These are phyloP conservation scores for Zootoca vivipara DNA, from an alignment of 2,113 vertebrate species.

Conservation along the genomic window DNA sequence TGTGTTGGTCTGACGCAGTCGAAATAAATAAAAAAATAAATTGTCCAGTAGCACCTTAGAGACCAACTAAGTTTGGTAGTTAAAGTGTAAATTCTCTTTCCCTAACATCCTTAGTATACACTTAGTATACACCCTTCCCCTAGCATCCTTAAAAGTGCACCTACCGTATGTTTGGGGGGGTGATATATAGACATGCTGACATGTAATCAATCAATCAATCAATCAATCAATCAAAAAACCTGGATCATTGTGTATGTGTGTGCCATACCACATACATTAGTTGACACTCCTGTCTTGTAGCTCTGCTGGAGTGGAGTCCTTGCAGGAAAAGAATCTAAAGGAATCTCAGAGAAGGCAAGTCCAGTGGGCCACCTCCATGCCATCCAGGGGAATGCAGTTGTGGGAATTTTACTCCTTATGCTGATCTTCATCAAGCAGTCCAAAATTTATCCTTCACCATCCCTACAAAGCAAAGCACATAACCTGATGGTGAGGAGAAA, in stretches of 20 bases:
- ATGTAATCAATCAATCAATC: background rate
- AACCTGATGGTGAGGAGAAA: background rate
- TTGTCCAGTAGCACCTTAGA: too few species aligned
- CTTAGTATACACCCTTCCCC: background rate
- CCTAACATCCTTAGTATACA: background rate
- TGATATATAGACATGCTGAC: background rate
- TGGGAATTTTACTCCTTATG: background rate
- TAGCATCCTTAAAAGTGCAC: background rate
- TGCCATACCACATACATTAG: too few species aligned
- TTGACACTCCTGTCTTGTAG: background rate
- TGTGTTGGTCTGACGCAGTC: too few species aligned
- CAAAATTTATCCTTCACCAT: background rate
- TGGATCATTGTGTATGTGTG: background rate
- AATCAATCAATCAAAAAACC: background rate
- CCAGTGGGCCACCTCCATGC: background rate
- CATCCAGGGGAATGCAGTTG: background rate
- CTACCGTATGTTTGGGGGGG: background rate
- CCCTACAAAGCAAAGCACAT: background rate
- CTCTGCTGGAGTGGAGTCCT: background rate
- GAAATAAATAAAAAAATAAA: too few species aligned
- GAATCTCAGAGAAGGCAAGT: background rate
- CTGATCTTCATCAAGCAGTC: background rate
- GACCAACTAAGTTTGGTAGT: too few species aligned
- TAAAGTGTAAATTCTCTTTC: background rate
- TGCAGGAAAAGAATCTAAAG: background rate